Evolutionary conservation across 2,797 vertebrate genomes (phyloP).

Genomic region (Nothura maculosa): DNA sequence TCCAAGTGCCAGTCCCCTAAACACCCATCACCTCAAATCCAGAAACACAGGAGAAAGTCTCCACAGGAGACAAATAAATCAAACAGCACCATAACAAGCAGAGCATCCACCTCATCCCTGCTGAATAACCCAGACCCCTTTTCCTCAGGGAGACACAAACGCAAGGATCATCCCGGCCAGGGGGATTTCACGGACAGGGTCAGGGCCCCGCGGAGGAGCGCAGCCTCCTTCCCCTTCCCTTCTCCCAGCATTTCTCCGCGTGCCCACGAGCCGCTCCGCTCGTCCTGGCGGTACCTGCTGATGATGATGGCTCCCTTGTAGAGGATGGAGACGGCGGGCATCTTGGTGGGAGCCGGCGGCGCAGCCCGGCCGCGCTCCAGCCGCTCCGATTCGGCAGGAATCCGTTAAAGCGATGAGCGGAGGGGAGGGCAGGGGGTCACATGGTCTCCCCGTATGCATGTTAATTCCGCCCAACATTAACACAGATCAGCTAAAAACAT

Average conservation of each 20-base stretch:
- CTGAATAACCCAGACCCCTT: neutral
- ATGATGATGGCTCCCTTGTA: conserved; percentile 92
- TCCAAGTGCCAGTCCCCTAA: neutral
- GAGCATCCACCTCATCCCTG: neutral
- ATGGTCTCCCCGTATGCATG: conserved; percentile 63
- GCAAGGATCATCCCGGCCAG: neutral
- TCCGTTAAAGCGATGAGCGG: neutral
- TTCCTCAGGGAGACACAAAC: neutral
- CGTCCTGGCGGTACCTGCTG: conserved; percentile 85
- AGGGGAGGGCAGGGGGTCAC: conserved; percentile 27
- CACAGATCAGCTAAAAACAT: conserved; percentile 76
- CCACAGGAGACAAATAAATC: neutral
- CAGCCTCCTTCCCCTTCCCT: neutral
- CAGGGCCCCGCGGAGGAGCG: too few relatives aligned
- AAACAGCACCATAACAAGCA: neutral
- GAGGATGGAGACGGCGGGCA: conserved; percentile 91
- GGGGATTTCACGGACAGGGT: neutral
- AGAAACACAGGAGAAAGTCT: neutral
- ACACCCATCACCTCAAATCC: too few relatives aligned
- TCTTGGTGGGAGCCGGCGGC: conserved; percentile 61
- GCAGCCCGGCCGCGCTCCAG: neutral
- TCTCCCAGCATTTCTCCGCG: rapidly evolving
- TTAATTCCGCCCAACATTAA: conserved; percentile 78
- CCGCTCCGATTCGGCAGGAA: conserved; percentile 16
- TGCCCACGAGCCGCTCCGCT: too few relatives aligned